Evolutionary conservation across 35 echinoderm and acorn worm genomes (phyloP).

Genomic region (Acanthaster planci): DNA sequence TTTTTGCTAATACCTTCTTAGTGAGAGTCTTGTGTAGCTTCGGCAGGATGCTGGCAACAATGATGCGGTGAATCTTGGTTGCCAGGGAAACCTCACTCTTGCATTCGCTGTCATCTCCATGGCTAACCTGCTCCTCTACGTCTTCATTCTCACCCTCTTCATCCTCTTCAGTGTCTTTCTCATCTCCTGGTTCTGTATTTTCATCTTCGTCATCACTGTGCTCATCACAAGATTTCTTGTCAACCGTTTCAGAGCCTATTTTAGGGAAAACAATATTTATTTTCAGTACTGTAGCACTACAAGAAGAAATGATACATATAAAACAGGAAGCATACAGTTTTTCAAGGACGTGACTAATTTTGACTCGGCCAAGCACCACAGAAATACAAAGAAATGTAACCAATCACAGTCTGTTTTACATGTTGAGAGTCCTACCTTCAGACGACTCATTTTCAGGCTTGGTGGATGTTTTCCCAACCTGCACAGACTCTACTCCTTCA

Average conservation of each 20-base stretch:
- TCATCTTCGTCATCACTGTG: conserved; percentile 6
- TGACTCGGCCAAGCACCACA: too few species aligned
- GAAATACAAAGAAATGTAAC: too few species aligned
- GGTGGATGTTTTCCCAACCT: conserved; percentile 13
- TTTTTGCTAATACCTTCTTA: conserved; percentile 59
- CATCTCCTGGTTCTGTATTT: background rate
- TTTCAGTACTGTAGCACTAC: too few species aligned
- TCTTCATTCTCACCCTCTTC: conserved; percentile 48
- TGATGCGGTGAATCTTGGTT: conserved; percentile 84
- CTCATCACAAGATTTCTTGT: background rate
- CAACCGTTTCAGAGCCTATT: background rate
- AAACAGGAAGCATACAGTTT: too few species aligned
- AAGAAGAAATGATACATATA: too few species aligned
- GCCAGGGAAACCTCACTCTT: conserved; percentile 57
- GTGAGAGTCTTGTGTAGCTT: conserved; percentile 75
- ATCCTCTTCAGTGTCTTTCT: conserved; percentile 29
- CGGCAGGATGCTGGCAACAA: conserved; percentile 81
- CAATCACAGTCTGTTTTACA: too few species aligned
- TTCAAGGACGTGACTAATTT: too few species aligned
- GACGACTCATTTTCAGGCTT: background rate
- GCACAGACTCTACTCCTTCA: conserved; percentile 31
- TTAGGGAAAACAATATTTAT: too few species aligned
- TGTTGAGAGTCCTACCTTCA: background rate
- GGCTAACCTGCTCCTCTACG: conserved; percentile 35
- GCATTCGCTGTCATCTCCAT: background rate